Percentiles rank a stretch among this genome's conserved stretches.
Conservation (phyloP, 2,797 vertebrate species). For the Enteromius argenteus region DNA sequence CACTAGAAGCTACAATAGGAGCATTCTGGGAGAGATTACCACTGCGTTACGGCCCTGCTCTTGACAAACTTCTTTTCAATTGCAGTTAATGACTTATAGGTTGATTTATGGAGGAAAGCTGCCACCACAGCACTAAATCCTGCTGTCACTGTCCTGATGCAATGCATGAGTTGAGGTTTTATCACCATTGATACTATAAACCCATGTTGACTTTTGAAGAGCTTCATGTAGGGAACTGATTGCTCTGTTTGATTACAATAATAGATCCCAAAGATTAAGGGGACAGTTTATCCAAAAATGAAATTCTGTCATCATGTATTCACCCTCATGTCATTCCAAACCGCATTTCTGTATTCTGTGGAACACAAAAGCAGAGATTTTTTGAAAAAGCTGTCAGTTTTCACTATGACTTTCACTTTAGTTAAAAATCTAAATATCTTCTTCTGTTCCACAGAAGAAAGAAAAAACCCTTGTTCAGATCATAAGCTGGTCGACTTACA, state of each 20-base stretch:
- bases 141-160: slow-evolving; percentile 15
- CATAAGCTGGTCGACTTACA: neutral
- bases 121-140: slow-evolving; percentile 35
- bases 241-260: neutral
- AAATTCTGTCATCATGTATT: neutral
- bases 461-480: neutral
- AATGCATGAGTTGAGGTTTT: slow-evolving; percentile 15
- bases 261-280: neutral
- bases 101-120: slow-evolving; percentile 44
- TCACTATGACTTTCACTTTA: neutral
- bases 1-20: neutral
- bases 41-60: slow-evolving; percentile 22
- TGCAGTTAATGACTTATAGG: slow-evolving; percentile 40
- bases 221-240: neutral
- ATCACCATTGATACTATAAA: slow-evolving; percentile 32
- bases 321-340: too few species aligned
- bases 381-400: neutral
- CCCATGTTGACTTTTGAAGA: neutral
- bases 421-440: neutral
- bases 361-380: neutral
- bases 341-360: slow-evolving; percentile 1
- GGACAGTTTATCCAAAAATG: neutral
- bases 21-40: neutral
- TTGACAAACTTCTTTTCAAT: slow-evolving; percentile 40
- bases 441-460: neutral